Evolutionary conservation across 92 coral and sea anemone genomes (phyloP).

Genomic region (Paragorgia papillata): DNA sequence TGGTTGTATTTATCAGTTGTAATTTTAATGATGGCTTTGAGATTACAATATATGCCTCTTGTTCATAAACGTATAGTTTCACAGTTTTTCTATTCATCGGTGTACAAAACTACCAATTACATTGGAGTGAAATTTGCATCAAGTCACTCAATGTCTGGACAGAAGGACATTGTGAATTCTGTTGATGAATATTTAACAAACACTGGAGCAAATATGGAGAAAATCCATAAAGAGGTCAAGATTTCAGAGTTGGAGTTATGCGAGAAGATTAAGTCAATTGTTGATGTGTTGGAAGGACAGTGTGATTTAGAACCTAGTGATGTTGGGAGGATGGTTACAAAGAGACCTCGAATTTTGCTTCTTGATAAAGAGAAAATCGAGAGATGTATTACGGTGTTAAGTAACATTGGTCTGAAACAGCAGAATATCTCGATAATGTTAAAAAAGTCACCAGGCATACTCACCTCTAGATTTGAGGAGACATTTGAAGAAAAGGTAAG

Average conservation of each 20-base stretch:
- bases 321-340: conserved; percentile 58
- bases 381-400: conserved; percentile 61
- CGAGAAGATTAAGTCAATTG: not conserved
- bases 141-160: not conserved
- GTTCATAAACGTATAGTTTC: not conserved
- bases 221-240: conserved; percentile 20
- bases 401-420: conserved; percentile 69
- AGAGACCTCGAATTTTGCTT: conserved; percentile 72
- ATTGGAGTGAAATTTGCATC: not conserved
- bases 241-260: not conserved
- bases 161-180: not conserved
- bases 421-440: conserved; percentile 64
- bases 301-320: conserved; percentile 44
- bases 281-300: not conserved
- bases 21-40: not conserved
- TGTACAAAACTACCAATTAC: not conserved
- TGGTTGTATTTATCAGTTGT: no score
- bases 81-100: not conserved
- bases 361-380: conserved; percentile 61
- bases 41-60: not conserved
- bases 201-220: not conserved
- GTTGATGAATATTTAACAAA: conserved; percentile 6
- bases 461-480: conserved; percentile 75
- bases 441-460: conserved; percentile 79
- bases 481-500: conserved; percentile 72